A percentile compares a stretch with the other conserved stretches of the same genome.
phyloP scores from a whole-genome alignment of 2,113 vertebrate genomes.

The Alouatta palliata region DNA sequence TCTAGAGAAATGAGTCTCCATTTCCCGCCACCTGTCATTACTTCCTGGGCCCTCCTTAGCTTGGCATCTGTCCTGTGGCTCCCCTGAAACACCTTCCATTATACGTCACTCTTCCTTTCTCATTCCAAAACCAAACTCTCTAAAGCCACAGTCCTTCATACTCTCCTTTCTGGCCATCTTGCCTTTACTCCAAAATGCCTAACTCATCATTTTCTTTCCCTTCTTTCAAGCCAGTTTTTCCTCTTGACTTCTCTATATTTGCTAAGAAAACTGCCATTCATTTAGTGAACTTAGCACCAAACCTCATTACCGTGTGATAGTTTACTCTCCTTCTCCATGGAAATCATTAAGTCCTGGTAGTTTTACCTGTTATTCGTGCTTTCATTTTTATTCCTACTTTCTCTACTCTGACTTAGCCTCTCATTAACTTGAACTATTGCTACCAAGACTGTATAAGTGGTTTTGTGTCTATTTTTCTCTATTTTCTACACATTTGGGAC shows the following conservation, averaged over 20 bases:
- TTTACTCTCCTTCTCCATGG: background rate
- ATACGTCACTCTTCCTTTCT: background rate
- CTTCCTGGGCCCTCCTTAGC: background rate
- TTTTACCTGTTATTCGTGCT: background rate
- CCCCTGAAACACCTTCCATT: background rate
- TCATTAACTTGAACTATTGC: background rate
- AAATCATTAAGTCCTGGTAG: background rate
- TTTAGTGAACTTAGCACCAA: background rate
- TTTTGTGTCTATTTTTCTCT: conserved; percentile 16
- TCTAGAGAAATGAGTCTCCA: background rate
- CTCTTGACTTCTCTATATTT: background rate
- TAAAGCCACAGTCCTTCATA: background rate
- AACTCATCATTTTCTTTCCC: background rate
- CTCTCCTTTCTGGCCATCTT: background rate
- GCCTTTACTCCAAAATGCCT: no score
- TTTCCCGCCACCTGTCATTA: background rate
- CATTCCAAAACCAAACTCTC: background rate
- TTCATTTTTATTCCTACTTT: background rate
- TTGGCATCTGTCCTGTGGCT: background rate
- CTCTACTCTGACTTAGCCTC: background rate
- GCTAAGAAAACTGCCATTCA: background rate
- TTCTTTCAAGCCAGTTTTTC: background rate
- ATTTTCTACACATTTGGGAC: background rate
- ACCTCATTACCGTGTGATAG: background rate
- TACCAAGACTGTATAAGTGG: background rate